Percentiles rank a stretch among this genome's conserved stretches.
These are phyloP conservation scores for Sylvicola cinctus DNA, from an alignment of 2,888 invertebrate genomes.

Conservation along the genomic window DNA sequence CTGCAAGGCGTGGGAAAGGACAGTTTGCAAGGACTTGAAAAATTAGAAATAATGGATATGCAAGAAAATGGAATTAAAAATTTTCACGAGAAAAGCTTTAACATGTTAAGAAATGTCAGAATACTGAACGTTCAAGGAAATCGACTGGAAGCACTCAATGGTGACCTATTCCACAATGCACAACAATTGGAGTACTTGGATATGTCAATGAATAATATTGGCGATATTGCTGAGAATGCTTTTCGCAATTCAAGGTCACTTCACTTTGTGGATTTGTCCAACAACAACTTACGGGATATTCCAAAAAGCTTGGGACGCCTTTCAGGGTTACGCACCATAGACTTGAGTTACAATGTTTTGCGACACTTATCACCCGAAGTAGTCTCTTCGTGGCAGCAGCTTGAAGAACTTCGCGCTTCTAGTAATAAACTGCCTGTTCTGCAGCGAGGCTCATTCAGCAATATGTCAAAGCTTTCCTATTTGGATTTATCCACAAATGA, in stretches of 20 bases:
- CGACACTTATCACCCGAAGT: conserved; percentile 45
- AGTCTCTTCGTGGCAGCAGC: conserved; percentile 43
- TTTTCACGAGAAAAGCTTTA: conserved; percentile 43
- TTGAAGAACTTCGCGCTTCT: conserved; percentile 50
- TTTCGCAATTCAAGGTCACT: conserved; percentile 43
- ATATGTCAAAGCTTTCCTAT: conserved; percentile 45
- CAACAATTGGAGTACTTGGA: conserved; percentile 42
- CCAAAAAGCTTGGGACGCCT: conserved; percentile 49
- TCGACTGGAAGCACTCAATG: conserved; percentile 45
- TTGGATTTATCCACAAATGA: conserved; percentile 68
- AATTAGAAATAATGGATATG: conserved; percentile 52
- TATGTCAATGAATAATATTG: conserved; percentile 53
- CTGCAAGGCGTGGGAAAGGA: conserved; percentile 45
- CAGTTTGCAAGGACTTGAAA: conserved; percentile 44
- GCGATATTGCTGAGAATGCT: conserved; percentile 40
- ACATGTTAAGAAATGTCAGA: conserved; percentile 37
- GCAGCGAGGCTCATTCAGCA: conserved; percentile 47
- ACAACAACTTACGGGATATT: conserved; percentile 51
- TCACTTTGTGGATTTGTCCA: conserved; percentile 54
- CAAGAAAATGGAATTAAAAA: conserved; percentile 49
- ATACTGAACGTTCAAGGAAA: conserved; percentile 59
- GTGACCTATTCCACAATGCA: conserved; percentile 45
- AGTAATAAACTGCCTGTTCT: conserved; percentile 53
- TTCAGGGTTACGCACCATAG: conserved; percentile 45
- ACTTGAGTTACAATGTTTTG: conserved; percentile 59